Evolutionary conservation across 2,888 invertebrate species (phyloP).

Genomic region (Eupithecia pulchellata): DNA sequence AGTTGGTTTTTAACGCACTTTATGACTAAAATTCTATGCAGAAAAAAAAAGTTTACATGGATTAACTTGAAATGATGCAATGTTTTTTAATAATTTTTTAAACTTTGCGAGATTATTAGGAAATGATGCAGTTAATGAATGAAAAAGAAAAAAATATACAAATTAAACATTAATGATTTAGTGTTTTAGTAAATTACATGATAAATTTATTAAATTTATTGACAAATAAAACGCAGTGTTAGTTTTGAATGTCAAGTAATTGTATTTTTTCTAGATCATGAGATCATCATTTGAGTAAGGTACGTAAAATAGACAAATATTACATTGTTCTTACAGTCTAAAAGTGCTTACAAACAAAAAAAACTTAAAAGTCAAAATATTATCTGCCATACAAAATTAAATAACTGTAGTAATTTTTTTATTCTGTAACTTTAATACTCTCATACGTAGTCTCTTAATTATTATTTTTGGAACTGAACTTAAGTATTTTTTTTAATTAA

Average conservation of each 20-base stretch:
- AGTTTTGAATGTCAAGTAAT: slow-evolving; percentile 18
- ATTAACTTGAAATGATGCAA: slow-evolving; percentile 18
- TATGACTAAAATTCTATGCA: slow-evolving; percentile 9
- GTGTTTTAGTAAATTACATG: slow-evolving; percentile 18
- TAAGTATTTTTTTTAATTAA: slow-evolving; percentile 17
- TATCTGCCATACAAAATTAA: slow-evolving; percentile 17
- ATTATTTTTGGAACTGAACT: slow-evolving; percentile 16
- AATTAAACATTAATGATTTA: slow-evolving; percentile 16
- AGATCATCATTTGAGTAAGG: slow-evolving; percentile 17
- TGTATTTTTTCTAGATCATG: slow-evolving; percentile 18
- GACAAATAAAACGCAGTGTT: slow-evolving; percentile 17
- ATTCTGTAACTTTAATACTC: slow-evolving; percentile 16
- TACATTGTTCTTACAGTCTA: slow-evolving; percentile 16
- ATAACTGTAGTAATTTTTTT: slow-evolving; percentile 17
- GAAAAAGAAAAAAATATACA: slow-evolving; percentile 15
- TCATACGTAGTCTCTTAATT: slow-evolving; percentile 17
- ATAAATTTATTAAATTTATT: slow-evolving; percentile 17
- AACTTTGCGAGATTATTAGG: slow-evolving; percentile 14
- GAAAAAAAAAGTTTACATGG: slow-evolving; percentile 12
- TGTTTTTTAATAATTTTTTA: slow-evolving; percentile 16
- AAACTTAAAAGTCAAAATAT: slow-evolving; percentile 17
- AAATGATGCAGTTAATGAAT: slow-evolving; percentile 18
- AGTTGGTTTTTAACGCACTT: slow-evolving; percentile 13
- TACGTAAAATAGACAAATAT: slow-evolving; percentile 18
- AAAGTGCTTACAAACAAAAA: slow-evolving; percentile 17